Evolutionary conservation across 1,140 invertebrate genomes (phyloP).

Genomic region (Aculops lycopersici): DNA sequence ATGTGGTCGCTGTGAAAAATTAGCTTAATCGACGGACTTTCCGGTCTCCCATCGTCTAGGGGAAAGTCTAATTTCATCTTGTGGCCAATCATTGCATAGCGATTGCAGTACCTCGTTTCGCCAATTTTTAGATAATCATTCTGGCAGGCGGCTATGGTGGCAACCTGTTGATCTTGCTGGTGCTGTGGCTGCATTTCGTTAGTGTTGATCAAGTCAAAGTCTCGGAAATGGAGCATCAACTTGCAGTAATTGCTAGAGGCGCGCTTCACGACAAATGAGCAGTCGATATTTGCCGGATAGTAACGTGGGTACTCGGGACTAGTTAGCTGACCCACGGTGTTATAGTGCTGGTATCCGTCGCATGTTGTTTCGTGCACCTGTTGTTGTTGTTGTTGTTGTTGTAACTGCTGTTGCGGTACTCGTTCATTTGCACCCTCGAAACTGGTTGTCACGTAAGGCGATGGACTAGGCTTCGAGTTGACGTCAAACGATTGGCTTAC

Average conservation of each 20-base stretch:
- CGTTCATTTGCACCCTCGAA: no score
- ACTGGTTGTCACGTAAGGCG: no score
- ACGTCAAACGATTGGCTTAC: no score
- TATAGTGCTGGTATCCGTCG: no score
- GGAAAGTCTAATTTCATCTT: neutral
- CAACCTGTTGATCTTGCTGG: neutral
- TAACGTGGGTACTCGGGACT: constrained; percentile 10
- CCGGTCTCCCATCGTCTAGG: neutral
- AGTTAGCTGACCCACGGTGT: neutral
- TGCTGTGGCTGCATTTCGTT: neutral
- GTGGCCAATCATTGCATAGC: neutral
- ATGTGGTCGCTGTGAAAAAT: constrained; percentile 8
- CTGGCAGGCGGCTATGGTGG: neutral
- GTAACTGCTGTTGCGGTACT: no score
- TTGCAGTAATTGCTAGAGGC: constrained; percentile 7
- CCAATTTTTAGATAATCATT: neutral
- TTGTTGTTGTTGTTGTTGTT: no score
- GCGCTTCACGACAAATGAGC: constrained; percentile 9
- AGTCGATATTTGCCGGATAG: constrained; percentile 10
- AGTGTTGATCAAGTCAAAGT: constrained; percentile 11
- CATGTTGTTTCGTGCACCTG: no score
- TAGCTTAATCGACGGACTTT: neutral
- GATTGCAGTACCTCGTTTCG: neutral
- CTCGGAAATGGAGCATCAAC: constrained; percentile 10
- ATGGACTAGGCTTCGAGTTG: no score